Conservation (phyloP, 2,888 invertebrate genomes). For the Rhaphigaster nebulosa region DNA sequence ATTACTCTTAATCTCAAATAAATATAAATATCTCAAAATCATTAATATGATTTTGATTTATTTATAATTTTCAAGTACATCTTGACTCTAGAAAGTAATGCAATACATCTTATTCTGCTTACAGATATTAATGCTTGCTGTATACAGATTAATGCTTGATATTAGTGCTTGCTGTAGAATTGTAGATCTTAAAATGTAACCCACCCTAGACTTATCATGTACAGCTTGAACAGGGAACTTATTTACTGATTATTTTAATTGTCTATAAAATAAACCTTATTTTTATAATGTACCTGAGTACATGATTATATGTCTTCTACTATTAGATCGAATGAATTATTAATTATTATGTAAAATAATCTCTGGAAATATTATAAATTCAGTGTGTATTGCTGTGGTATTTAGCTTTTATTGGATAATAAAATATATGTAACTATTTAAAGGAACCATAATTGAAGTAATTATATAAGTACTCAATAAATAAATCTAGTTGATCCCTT, state of each 20-base stretch:
- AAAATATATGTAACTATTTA: slow-evolving; percentile 6
- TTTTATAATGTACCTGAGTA: slow-evolving; percentile 34
- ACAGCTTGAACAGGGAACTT: not conserved
- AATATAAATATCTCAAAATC: too few relatives aligned
- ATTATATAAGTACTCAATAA: not conserved
- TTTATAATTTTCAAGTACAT: not conserved
- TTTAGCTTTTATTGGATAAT: slow-evolving; percentile 17
- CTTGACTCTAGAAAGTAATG: not conserved
- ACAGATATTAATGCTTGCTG: not conserved
- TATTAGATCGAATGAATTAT: not conserved
- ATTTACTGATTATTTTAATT: not conserved
- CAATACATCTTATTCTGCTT: not conserved
- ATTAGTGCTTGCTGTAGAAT: not conserved
- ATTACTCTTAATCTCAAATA: not conserved
- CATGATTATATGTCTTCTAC: not conserved
- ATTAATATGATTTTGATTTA: not conserved
- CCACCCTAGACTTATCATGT: not conserved
- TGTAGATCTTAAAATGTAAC: not conserved
- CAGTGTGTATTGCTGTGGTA: slow-evolving; percentile 33
- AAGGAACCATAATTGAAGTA: slow-evolving; percentile 6
- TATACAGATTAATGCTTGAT: too few relatives aligned
- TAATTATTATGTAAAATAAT: slow-evolving; percentile 14
- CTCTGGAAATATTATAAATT: not conserved
- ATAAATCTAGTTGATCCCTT: slow-evolving; percentile 31
- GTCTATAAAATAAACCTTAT: slow-evolving; percentile 1